Evolutionary conservation across 2,888 invertebrate species (phyloP).

Genomic region (Apamea epomidion): DNA sequence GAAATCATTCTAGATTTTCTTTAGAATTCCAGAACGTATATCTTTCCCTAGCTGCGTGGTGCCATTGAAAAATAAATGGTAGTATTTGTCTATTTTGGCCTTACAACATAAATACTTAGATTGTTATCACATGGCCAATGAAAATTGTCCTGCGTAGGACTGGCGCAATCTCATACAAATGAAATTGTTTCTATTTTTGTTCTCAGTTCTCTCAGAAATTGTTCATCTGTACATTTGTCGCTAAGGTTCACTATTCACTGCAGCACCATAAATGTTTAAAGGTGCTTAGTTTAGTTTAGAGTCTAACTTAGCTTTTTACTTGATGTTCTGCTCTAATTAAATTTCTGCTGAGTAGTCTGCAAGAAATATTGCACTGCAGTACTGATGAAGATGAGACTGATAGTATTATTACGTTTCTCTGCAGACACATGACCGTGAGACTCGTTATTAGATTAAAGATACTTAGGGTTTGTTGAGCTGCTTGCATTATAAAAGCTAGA

Average conservation of each 20-base stretch:
- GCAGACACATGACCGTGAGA: not conserved
- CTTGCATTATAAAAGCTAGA: not conserved
- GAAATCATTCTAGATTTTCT: not conserved
- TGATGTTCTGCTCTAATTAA: constrained; percentile 41
- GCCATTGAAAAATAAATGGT: constrained; percentile 3
- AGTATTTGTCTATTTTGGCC: constrained; percentile 1
- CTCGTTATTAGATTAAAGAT: not conserved
- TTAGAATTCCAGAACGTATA: too few relatives aligned
- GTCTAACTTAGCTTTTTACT: constrained; percentile 43
- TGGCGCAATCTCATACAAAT: constrained; percentile 24
- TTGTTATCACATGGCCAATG: constrained; percentile 28
- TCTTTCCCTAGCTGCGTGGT: too few relatives aligned
- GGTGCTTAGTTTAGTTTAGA: constrained; percentile 39
- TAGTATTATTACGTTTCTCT: constrained; percentile 10
- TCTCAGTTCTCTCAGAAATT: constrained; percentile 31
- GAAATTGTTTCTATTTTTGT: constrained; percentile 40
- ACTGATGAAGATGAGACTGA: not conserved
- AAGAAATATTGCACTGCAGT: constrained; percentile 10
- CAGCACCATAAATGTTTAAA: constrained; percentile 46
- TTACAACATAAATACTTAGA: not conserved
- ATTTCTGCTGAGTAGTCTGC: constrained; percentile 31
- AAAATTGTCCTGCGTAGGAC: constrained; percentile 8
- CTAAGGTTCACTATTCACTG: constrained; percentile 51
- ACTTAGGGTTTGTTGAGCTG: not conserved
- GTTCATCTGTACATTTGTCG: constrained; percentile 14